These are phyloP conservation scores for Poicephalus meyeri DNA, from an alignment of 2,113 vertebrate species.

Conservation along the genomic window DNA sequence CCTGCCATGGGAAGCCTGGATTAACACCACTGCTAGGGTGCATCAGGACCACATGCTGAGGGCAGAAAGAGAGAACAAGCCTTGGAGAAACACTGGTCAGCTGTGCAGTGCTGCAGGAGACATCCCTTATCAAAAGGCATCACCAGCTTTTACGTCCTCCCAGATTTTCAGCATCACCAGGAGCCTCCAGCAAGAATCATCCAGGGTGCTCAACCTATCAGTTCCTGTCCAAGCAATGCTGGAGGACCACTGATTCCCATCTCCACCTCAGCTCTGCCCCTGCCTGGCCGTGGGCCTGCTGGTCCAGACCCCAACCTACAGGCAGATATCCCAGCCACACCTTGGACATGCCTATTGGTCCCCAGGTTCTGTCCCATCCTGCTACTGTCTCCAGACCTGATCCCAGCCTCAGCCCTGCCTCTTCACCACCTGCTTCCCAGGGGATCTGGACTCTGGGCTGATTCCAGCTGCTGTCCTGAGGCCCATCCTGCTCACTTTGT, in stretches of 20 bases:
- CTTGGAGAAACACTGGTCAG: background rate
- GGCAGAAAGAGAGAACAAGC: background rate
- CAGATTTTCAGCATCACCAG: background rate
- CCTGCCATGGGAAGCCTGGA: background rate
- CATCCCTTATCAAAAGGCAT: background rate
- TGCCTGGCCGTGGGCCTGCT: background rate
- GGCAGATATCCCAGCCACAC: background rate
- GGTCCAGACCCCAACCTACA: background rate
- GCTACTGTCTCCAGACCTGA: background rate
- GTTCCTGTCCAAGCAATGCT: background rate
- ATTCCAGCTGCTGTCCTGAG: background rate
- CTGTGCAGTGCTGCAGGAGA: background rate
- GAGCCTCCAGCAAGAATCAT: background rate
- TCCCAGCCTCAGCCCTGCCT: background rate
- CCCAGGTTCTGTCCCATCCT: fast-evolving
- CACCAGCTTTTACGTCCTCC: background rate
- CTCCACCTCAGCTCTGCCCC: background rate
- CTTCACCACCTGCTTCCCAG: background rate
- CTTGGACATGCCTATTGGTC: background rate
- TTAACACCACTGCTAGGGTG: background rate
- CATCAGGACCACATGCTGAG: fast-evolving
- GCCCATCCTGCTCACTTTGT: background rate
- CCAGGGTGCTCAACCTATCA: background rate
- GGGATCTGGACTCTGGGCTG: background rate
- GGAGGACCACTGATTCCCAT: background rate